Conservation (phyloP, 2,113 vertebrate species). For the Ochotona curzoniae region DNA sequence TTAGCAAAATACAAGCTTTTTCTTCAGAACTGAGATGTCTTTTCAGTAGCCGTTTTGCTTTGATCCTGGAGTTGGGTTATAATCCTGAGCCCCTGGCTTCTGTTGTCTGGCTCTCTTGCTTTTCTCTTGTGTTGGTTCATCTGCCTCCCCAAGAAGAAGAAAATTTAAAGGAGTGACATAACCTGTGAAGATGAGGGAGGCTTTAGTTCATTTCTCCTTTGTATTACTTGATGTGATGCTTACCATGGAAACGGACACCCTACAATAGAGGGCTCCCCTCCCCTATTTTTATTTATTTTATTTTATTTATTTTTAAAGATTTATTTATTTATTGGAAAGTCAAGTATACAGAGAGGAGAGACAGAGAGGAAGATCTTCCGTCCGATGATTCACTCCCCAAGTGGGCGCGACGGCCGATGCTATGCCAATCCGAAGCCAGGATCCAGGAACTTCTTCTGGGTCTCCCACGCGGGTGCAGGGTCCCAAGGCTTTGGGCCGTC, state of each 20-base stretch:
- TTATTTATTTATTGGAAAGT: too few relatives aligned
- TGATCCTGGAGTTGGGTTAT: not conserved
- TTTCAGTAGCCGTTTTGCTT: conserved; percentile 1
- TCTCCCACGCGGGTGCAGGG: too few relatives aligned
- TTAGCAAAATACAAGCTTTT: not conserved
- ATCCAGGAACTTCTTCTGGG: too few relatives aligned
- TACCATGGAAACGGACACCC: not conserved
- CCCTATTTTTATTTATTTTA: too few relatives aligned
- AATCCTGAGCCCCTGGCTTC: not conserved
- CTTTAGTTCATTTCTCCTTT: conserved; percentile 35
- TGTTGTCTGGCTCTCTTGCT: not conserved
- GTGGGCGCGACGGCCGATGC: too few relatives aligned
- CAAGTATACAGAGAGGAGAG: too few relatives aligned
- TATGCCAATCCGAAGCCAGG: too few relatives aligned
- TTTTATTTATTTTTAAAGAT: too few relatives aligned
- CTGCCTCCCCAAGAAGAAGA: not conserved
- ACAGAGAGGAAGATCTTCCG: too few relatives aligned
- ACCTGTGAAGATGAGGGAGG: not conserved
- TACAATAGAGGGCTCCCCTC: too few relatives aligned
- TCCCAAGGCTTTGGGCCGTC: too few relatives aligned
- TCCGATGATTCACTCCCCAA: too few relatives aligned
- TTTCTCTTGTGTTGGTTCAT: not conserved
- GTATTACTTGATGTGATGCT: conserved; percentile 33
- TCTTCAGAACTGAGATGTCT: not conserved
- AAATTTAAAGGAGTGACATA: not conserved